Evolutionary conservation across 2,888 invertebrate genomes (phyloP).

Genomic region (Drosophila paramelanica): DNA sequence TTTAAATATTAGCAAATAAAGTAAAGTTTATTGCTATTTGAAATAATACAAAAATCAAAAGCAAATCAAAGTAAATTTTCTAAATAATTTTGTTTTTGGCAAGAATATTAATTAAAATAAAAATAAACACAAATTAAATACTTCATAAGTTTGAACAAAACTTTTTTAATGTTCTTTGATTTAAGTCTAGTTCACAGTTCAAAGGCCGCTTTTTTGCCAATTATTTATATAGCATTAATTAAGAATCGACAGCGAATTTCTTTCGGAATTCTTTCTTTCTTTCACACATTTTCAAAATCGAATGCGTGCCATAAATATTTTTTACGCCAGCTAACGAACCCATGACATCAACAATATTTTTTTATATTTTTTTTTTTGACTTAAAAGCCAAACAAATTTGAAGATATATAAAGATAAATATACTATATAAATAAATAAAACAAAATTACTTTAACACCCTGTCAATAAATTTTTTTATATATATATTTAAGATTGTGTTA

Average conservation of each 20-base stretch:
- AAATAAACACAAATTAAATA: too few species aligned
- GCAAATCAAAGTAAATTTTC: too few species aligned
- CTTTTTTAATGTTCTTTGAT: constrained; percentile 1
- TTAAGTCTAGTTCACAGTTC: constrained; percentile 3
- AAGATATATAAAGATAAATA: constrained; percentile 15
- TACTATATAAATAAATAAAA: constrained; percentile 1
- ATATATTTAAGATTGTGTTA: too few species aligned
- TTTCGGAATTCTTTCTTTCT: constrained; percentile 35
- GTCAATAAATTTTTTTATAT: not conserved
- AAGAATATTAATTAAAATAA: too few species aligned
- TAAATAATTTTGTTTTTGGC: too few species aligned
- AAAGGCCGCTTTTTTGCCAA: constrained; percentile 6
- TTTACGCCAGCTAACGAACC: constrained; percentile 47
- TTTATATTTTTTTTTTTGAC: constrained; percentile 48
- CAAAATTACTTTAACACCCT: not conserved
- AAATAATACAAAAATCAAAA: too few species aligned
- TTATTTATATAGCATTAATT: constrained; percentile 25
- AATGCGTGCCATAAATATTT: constrained; percentile 58
- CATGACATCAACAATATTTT: constrained; percentile 65
- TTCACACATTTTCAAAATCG: constrained; percentile 41
- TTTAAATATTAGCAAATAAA: too few species aligned
- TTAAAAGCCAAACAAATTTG: constrained; percentile 28
- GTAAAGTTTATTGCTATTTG: too few species aligned
- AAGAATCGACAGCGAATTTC: constrained; percentile 12
- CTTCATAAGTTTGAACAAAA: not conserved